Percentiles rank a stretch among this genome's conserved stretches.
These are phyloP conservation scores for Hypanus sabinus DNA, from an alignment of 2,113 vertebrate genomes.

Conservation along the genomic window DNA sequence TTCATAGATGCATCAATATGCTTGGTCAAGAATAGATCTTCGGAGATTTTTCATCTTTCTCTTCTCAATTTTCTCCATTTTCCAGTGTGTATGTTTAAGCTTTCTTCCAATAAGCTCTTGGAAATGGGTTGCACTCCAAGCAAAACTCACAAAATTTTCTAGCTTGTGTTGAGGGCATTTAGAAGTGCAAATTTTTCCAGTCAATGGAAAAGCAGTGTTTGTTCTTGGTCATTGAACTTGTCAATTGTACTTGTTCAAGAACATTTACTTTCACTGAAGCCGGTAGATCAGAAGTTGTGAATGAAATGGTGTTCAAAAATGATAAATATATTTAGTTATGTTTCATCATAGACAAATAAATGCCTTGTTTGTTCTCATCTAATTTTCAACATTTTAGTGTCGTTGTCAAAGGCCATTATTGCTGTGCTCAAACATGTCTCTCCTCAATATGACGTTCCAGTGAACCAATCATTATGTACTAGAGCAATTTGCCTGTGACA, in stretches of 20 bases:
- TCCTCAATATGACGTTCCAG: background rate
- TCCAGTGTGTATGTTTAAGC: background rate
- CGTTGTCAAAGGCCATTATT: background rate
- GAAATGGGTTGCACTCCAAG: background rate
- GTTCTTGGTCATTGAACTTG: too few species aligned
- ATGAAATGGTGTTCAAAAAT: background rate
- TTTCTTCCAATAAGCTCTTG: background rate
- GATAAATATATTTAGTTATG: background rate
- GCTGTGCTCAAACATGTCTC: too few species aligned
- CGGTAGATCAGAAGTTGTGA: too few species aligned
- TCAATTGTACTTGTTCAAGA: too few species aligned
- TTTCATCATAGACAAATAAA: background rate
- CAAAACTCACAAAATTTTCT: background rate
- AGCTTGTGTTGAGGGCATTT: too few species aligned
- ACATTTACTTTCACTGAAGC: too few species aligned
- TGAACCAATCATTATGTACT: background rate
- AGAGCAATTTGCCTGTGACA: background rate
- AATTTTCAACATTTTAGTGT: background rate
- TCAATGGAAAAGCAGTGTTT: background rate
- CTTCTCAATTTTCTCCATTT: background rate
- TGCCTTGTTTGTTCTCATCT: background rate
- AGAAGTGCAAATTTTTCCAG: background rate
- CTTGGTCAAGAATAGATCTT: too few species aligned
- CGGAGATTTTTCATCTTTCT: too few species aligned
- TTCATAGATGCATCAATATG: too few species aligned